A percentile compares a stretch with the other conserved stretches of the same genome.
These are phyloP conservation scores for Fulmarus glacialis DNA, from an alignment of 2,113 vertebrate species.

Conservation along the genomic window DNA sequence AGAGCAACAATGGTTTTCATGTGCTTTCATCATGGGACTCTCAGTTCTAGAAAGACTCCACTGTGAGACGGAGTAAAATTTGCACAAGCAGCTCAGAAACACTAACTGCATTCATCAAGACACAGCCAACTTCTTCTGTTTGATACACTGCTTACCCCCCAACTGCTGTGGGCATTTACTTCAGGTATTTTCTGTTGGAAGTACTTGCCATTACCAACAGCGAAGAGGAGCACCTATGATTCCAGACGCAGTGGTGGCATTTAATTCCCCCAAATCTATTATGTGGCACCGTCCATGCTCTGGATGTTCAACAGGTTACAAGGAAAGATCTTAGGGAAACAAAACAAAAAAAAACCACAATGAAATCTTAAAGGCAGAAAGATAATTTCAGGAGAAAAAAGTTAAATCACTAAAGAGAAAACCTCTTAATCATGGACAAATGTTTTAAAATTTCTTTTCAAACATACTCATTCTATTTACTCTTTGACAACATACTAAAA, in stretches of 20 bases:
- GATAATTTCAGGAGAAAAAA: not conserved
- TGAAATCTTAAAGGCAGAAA: not conserved
- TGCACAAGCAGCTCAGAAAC: not conserved
- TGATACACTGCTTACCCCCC: not conserved
- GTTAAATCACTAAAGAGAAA: not conserved
- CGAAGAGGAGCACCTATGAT: not conserved
- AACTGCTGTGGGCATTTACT: not conserved
- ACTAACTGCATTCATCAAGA: not conserved
- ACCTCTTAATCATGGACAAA: not conserved
- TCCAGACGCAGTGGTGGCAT: not conserved
- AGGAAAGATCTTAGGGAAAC: not conserved
- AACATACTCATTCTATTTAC: not conserved
- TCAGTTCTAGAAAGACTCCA: not conserved
- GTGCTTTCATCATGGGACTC: not conserved
- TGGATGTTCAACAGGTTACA: not conserved
- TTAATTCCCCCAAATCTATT: not conserved
- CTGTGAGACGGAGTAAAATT: not conserved
- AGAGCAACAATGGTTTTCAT: not conserved
- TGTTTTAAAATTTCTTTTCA: not conserved
- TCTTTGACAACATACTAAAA: not conserved
- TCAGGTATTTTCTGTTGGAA: not conserved
- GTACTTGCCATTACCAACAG: not conserved
- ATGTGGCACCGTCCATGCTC: fast-evolving
- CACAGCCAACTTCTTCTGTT: not conserved
- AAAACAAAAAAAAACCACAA: not conserved